phyloP scores from a whole-genome alignment of 1,140 invertebrate species.

The Lineus longissimus region DNA sequence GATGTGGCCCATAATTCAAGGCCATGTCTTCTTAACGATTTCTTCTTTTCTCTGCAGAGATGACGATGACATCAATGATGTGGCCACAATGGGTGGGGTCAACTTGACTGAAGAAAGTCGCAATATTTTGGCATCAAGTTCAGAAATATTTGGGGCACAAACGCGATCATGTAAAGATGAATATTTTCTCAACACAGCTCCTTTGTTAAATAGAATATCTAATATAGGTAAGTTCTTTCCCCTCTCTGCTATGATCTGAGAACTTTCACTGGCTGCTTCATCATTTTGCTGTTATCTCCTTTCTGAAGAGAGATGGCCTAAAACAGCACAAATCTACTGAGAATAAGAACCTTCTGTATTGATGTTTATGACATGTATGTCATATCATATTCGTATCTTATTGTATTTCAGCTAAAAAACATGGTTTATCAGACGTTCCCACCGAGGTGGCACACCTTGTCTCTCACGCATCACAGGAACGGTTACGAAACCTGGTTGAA shows the following conservation, averaged over 20 bases:
- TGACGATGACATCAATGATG: conserved; percentile 96
- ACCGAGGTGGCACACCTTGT: conserved; percentile 85
- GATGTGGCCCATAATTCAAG: no score
- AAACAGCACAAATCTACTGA: no score
- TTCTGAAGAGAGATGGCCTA: no score
- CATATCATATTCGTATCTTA: conserved; percentile 7
- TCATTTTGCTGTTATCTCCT: no score
- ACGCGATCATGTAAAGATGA: conserved; percentile 95
- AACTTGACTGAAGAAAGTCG: conserved; percentile 95
- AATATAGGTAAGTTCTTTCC: conserved; percentile 61
- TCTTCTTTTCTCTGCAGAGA: conserved; percentile 37
- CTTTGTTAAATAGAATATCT: conserved; percentile 75
- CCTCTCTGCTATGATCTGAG: no score
- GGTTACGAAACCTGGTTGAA: conserved; percentile 86
- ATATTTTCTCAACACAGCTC: conserved; percentile 74
- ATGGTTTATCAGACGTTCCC: conserved; percentile 81
- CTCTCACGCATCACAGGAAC: conserved; percentile 92
- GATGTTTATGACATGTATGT: no score
- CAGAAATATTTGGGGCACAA: conserved; percentile 89
- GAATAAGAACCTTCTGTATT: no score
- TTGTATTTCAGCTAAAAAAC: conserved; percentile 62
- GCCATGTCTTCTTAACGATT: no score
- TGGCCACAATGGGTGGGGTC: conserved; percentile 98
- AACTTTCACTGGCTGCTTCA: no score
- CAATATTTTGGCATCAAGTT: conserved; percentile 85